Conservation (phyloP, 2,797 vertebrate genomes). For the Scarus forsteni region DNA sequence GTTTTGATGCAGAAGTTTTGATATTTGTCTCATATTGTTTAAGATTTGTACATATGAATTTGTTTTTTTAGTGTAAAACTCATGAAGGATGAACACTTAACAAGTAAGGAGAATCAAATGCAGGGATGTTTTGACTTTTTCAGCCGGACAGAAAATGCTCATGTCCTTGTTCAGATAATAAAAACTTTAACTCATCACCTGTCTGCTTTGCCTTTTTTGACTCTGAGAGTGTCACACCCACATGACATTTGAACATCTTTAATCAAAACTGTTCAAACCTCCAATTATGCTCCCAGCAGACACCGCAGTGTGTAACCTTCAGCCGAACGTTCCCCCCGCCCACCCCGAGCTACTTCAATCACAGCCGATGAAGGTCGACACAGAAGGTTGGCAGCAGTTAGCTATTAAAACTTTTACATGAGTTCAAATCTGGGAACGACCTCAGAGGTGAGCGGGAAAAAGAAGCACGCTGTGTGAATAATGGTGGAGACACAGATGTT, state of each 20-base stretch:
- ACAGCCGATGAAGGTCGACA: constrained; percentile 35
- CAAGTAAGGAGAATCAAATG: not conserved
- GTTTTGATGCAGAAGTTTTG: constrained; percentile 7
- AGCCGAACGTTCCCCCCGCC: constrained; percentile 4
- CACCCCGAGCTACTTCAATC: constrained; percentile 7
- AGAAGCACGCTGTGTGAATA: constrained; percentile 16
- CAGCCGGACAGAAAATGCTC: not conserved
- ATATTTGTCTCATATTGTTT: not conserved
- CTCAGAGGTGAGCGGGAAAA: constrained; percentile 21
- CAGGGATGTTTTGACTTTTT: not conserved
- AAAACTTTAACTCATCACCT: constrained; percentile 26
- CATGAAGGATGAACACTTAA: not conserved
- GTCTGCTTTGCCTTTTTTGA: constrained; percentile 10
- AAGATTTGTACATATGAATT: too few species aligned
- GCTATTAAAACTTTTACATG: constrained; percentile 55
- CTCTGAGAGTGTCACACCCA: constrained; percentile 10
- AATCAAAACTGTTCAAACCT: constrained; percentile 32
- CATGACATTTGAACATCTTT: constrained; percentile 29
- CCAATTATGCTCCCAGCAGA: constrained; percentile 20
- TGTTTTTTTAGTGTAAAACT: not conserved
- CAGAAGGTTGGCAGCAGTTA: constrained; percentile 23
- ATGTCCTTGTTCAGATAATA: constrained; percentile 31
- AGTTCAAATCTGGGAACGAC: constrained; percentile 23
- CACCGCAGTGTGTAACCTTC: constrained; percentile 32
- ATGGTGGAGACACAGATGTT: constrained; percentile 24